phyloP scores from a whole-genome alignment of 2,113 vertebrate species.

The Tringa solitaria region DNA sequence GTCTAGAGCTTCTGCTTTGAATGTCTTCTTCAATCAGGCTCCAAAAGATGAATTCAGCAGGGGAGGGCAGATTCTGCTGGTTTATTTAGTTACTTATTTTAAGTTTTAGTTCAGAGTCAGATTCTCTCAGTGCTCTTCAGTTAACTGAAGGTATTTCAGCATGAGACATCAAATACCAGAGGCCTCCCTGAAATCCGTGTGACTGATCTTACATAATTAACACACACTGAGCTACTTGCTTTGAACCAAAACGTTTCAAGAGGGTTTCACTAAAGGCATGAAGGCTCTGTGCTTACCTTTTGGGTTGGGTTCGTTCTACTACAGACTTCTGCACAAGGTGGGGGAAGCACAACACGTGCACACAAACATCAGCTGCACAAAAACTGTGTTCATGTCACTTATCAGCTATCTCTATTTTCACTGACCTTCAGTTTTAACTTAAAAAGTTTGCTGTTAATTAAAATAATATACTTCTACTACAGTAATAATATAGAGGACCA shows the following conservation, averaged over 20 bases:
- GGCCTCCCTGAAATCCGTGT: not conserved
- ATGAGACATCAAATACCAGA: conserved; percentile 4
- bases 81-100: conserved; percentile 17
- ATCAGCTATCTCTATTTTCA: not conserved
- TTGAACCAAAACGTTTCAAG: not conserved
- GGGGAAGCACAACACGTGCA: not conserved
- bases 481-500: not conserved
- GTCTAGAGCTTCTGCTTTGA: not conserved
- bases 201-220: not conserved
- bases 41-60: not conserved
- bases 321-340: not conserved
- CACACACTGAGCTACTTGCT: not conserved
- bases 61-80: not conserved
- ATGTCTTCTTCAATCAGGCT: conserved; percentile 15
- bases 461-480: not conserved
- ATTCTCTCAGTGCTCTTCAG: not conserved
- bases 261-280: not conserved
- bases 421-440: not conserved
- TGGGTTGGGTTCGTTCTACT: not conserved
- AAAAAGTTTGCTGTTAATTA: not conserved
- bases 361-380: not conserved
- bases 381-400: not conserved
- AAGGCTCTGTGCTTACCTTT: not conserved
- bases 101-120: not conserved
- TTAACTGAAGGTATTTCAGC: not conserved